Conservation (phyloP, 2,113 vertebrate species). For the Vidua macroura region DNA sequence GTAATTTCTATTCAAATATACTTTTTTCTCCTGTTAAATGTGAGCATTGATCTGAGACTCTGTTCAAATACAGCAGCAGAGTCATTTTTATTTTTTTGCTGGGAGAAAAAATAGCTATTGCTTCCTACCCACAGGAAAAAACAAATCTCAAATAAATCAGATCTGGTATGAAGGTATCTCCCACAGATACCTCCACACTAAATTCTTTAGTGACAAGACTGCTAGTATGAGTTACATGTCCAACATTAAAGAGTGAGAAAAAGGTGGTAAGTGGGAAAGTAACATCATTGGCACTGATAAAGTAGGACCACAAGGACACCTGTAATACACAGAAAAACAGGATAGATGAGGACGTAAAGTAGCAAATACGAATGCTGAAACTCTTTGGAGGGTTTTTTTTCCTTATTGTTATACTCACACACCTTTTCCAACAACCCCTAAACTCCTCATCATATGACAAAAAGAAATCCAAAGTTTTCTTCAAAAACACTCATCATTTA, state of each 20-base stretch:
- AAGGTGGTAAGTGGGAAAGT: neutral
- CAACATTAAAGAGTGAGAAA: neutral
- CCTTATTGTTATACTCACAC: neutral
- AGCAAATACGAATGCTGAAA: neutral
- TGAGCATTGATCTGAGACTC: neutral
- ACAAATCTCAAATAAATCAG: neutral
- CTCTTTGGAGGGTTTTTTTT: neutral
- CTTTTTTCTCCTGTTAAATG: neutral
- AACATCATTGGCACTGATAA: neutral
- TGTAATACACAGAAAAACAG: neutral
- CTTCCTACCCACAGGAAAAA: neutral
- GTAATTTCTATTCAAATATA: conserved; percentile 4
- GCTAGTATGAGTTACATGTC: neutral
- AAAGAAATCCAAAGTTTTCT: neutral
- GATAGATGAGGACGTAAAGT: neutral
- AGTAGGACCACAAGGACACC: neutral
- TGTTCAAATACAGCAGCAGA: neutral
- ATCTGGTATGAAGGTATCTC: neutral
- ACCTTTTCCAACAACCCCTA: neutral
- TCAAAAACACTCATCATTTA: neutral
- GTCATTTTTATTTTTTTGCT: neutral
- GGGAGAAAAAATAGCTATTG: neutral
- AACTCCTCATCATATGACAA: neutral
- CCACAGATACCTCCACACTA: neutral
- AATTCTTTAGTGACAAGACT: conserved; percentile 20